Percentiles rank a stretch among this genome's conserved stretches.
These are phyloP conservation scores for Podiceps cristatus DNA, from an alignment of 2,113 vertebrate genomes.

Conservation along the genomic window DNA sequence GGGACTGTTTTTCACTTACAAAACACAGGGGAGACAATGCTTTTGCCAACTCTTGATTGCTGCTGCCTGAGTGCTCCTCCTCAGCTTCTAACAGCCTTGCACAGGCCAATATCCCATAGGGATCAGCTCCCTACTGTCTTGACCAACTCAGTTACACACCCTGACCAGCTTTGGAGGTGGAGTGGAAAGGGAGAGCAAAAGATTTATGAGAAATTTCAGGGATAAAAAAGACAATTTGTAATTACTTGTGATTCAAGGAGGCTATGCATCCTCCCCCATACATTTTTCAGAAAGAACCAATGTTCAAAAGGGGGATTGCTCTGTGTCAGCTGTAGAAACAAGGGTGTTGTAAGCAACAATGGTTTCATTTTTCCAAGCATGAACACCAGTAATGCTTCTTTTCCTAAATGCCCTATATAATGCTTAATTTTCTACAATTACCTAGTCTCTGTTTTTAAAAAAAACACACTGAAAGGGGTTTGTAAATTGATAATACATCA, in stretches of 20 bases:
- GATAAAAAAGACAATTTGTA: neutral
- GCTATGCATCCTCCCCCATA: neutral
- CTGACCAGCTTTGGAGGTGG: too few species aligned
- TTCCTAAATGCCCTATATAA: neutral
- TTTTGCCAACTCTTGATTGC: neutral
- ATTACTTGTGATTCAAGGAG: neutral
- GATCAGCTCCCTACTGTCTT: rapidly evolving
- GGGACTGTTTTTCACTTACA: neutral
- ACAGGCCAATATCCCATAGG: neutral
- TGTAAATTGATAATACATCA: neutral
- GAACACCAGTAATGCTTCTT: neutral
- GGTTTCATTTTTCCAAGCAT: neutral
- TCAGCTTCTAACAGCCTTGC: neutral
- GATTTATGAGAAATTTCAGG: neutral
- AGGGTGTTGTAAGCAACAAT: neutral
- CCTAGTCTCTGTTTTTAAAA: neutral
- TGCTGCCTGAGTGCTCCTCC: neutral
- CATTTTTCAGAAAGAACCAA: neutral
- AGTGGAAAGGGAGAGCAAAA: neutral
- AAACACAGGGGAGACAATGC: neutral
- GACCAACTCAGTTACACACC: rapidly evolving
- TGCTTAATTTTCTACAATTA: neutral
- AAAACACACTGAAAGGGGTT: neutral
- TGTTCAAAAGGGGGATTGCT: neutral
- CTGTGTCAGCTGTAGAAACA: neutral